phyloP scores from a whole-genome alignment of 2,888 invertebrate species.

The Philopedon plagiatum region DNA sequence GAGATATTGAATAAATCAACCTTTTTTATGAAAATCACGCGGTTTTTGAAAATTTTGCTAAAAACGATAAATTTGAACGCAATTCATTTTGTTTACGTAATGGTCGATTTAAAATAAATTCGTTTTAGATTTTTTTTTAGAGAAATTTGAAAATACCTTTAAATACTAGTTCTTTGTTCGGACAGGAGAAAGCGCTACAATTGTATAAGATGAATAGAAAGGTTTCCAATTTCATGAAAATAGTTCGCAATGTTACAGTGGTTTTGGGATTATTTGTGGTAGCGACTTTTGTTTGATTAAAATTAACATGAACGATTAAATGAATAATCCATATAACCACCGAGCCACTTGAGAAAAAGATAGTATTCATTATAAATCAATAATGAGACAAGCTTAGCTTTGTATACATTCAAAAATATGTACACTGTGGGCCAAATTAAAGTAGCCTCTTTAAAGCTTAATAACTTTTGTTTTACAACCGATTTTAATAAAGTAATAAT shows the following conservation, averaged over 20 bases:
- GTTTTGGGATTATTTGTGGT: background rate
- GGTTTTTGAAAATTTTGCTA: conserved; percentile 27
- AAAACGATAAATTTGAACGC: conserved; percentile 28
- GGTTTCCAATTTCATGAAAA: background rate
- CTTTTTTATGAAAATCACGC: conserved; percentile 15
- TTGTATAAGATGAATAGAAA: background rate
- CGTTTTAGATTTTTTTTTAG: conserved; percentile 16
- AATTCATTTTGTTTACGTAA: conserved; percentile 20
- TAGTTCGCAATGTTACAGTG: background rate
- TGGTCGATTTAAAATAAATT: conserved; percentile 19
- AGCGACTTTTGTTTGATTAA: no score
- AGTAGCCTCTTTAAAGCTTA: no score
- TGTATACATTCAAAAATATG: no score
- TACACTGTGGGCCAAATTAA: no score
- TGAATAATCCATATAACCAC: no score
- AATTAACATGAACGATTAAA: no score
- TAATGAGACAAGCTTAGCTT: no score
- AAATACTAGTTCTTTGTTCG: background rate
- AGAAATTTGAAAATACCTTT: conserved; percentile 14
- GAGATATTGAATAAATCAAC: conserved; percentile 8
- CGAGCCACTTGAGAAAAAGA: no score
- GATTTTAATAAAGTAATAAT: no score
- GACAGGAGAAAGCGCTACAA: conserved; percentile 16
- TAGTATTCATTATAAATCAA: no score
- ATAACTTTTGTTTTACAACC: no score